These are phyloP conservation scores for Mactromeris polynyma DNA, from an alignment of 2,888 invertebrate species.

Conservation along the genomic window DNA sequence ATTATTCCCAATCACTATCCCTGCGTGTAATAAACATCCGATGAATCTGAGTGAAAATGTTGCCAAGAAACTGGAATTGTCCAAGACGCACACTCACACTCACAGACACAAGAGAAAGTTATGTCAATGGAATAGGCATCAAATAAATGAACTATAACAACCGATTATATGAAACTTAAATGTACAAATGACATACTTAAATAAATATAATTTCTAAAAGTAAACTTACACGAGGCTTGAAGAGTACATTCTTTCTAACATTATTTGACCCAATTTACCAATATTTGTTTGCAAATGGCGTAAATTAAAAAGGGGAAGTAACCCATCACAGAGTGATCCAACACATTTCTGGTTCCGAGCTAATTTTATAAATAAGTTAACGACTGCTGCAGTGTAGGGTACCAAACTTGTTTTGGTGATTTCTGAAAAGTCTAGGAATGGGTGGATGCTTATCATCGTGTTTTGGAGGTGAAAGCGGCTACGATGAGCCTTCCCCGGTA, in stretches of 20 bases:
- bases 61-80: no score
- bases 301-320: slow-evolving; percentile 22
- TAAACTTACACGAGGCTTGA: neutral
- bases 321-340: neutral
- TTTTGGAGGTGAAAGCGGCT: slow-evolving; percentile 68
- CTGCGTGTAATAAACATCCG: no score
- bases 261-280: neutral
- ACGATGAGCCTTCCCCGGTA: slow-evolving; percentile 73
- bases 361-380: no score
- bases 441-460: slow-evolving; percentile 73
- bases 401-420: slow-evolving; percentile 20
- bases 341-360: slow-evolving; percentile 7
- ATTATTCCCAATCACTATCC: no score
- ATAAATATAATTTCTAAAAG: neutral
- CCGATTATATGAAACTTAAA: neutral
- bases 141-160: no score
- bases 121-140: no score
- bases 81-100: no score
- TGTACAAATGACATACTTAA: neutral
- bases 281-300: slow-evolving; percentile 46
- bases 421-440: slow-evolving; percentile 45
- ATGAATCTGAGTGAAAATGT: no score
- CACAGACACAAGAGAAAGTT: no score
- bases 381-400: neutral
- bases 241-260: neutral